A percentile compares a stretch with the other conserved stretches of the same genome.
These are phyloP conservation scores for Dicrurus megarhynchus DNA, from an alignment of 2,113 vertebrate species.

Conservation along the genomic window DNA sequence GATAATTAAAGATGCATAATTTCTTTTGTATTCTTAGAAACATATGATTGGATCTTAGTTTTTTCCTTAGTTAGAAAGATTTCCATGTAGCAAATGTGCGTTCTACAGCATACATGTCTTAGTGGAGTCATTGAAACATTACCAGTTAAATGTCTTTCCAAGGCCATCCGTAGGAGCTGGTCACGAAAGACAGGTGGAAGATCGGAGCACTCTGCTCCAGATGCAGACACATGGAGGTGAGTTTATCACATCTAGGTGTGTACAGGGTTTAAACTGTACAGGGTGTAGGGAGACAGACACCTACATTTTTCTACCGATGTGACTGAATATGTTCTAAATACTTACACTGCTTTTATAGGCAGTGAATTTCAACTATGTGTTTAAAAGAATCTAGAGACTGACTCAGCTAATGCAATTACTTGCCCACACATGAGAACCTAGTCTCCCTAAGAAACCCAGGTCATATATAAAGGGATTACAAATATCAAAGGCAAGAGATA, in stretches of 20 bases:
- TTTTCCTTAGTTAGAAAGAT: neutral
- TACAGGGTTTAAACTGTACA: neutral
- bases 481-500: neutral
- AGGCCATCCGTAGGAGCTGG: neutral
- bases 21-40: neutral
- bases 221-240: accelerated
- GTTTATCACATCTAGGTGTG: neutral
- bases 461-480: neutral
- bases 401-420: neutral
- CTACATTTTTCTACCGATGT: neutral
- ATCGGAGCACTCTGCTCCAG: neutral
- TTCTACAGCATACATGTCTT: neutral
- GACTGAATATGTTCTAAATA: neutral
- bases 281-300: neutral
- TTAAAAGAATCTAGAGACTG: neutral
- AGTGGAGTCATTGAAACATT: neutral
- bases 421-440: neutral
- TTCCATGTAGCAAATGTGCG: neutral
- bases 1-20: neutral
- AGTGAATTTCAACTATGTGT: neutral
- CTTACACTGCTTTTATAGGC: neutral
- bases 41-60: neutral
- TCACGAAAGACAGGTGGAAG: neutral
- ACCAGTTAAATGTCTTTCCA: neutral
- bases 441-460: neutral